These are phyloP conservation scores for Mastacembelus armatus DNA, from an alignment of 2,797 vertebrate species.

Conservation along the genomic window DNA sequence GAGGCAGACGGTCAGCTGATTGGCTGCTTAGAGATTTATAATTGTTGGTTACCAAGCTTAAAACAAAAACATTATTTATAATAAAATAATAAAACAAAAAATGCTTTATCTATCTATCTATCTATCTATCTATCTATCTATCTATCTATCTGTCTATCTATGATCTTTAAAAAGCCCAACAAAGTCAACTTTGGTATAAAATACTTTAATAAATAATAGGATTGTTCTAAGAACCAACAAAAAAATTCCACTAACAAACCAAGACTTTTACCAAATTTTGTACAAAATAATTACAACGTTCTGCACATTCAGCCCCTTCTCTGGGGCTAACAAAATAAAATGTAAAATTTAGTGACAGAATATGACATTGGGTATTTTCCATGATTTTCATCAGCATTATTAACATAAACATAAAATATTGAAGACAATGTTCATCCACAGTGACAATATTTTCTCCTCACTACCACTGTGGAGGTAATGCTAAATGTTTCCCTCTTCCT, in stretches of 20 bases:
- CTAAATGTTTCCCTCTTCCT: conserved; percentile 49
- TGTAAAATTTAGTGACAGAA: conserved; percentile 56
- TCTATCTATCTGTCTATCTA: too few relatives aligned
- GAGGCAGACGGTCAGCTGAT: conserved; percentile 12
- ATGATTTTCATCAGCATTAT: conserved; percentile 69
- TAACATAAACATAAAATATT: conserved; percentile 59
- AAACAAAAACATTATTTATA: not conserved
- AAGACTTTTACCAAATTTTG: conserved; percentile 87
- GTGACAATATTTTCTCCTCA: conserved; percentile 59
- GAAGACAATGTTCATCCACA: conserved; percentile 63
- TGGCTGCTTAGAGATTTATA: conserved; percentile 1
- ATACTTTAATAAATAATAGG: conserved; percentile 96
- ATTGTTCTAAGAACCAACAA: conserved; percentile 87
- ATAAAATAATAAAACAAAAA: too few relatives aligned
- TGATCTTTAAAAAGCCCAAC: too few relatives aligned
- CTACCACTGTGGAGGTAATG: conserved; percentile 73
- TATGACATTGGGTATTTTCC: conserved; percentile 52
- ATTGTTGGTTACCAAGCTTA: not conserved
- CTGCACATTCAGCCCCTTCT: conserved; percentile 79
- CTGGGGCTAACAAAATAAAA: conserved; percentile 46
- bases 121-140: too few relatives aligned
- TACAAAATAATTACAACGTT: conserved; percentile 87
- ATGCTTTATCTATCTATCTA: too few relatives aligned
- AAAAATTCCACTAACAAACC: conserved; percentile 87
- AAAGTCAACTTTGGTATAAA: conserved; percentile 87